Conservation (phyloP, 1,140 invertebrate genomes). For the Heliconius melpomene region DNA sequence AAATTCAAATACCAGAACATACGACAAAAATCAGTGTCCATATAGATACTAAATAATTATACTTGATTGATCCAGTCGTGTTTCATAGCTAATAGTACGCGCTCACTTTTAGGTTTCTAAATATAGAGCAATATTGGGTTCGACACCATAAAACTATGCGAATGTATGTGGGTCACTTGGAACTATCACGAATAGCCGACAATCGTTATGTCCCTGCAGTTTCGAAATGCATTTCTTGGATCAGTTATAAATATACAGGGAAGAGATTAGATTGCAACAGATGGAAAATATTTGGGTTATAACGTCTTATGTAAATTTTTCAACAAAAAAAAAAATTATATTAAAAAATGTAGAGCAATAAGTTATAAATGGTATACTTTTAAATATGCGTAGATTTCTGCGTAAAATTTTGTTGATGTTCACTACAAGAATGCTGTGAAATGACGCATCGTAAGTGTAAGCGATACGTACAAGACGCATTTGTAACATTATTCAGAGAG, state of each 20-base stretch:
- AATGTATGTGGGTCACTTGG: constrained; percentile 64
- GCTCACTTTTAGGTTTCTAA: constrained; percentile 51
- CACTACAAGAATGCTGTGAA: constrained; percentile 46
- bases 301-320: not conserved
- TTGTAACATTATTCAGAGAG: constrained; percentile 7
- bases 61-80: not conserved
- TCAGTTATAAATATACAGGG: constrained; percentile 49
- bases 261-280: constrained; percentile 46
- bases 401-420: constrained; percentile 63
- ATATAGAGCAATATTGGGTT: constrained; percentile 67
- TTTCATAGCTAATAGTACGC: constrained; percentile 48
- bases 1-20: too few relatives aligned
- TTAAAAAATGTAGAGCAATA: too few relatives aligned
- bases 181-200: constrained; percentile 55
- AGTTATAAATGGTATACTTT: not conserved
- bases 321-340: not conserved
- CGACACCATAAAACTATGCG: constrained; percentile 58
- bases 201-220: constrained; percentile 65
- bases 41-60: too few relatives aligned
- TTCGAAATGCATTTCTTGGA: constrained; percentile 59
- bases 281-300: constrained; percentile 10
- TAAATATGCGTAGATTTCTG: constrained; percentile 1
- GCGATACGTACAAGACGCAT: constrained; percentile 42
- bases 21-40: too few relatives aligned
- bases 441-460: constrained; percentile 45